Conservation (phyloP, 23 tunicate species). For the Styela plicata region DNA sequence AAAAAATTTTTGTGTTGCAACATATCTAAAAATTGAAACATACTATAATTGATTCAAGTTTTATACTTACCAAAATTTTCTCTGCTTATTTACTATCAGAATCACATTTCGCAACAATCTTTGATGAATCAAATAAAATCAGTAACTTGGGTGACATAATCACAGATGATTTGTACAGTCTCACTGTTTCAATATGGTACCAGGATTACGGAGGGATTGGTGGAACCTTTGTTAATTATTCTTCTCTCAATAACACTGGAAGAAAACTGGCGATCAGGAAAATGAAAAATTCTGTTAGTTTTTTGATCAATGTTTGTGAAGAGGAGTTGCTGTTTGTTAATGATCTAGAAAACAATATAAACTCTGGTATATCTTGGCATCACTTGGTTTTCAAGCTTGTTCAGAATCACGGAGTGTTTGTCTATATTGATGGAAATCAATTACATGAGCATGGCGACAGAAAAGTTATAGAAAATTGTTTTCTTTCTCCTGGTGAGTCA, state of each 20-base stretch:
- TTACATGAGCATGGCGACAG: background rate
- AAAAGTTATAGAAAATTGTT: background rate
- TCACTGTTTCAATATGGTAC: background rate
- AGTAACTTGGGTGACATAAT: no score
- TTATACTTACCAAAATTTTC: no score
- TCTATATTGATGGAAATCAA: background rate
- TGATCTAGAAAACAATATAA: background rate
- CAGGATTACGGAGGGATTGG: background rate
- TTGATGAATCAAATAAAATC: no score
- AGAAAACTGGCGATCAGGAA: background rate
- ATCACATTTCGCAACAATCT: no score
- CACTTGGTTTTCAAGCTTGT: background rate
- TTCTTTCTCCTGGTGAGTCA: background rate
- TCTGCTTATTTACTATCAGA: no score
- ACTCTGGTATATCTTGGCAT: background rate
- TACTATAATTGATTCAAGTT: no score
- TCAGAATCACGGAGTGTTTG: background rate
- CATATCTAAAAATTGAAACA: no score
- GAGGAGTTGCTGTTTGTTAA: background rate
- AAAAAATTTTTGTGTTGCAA: no score
- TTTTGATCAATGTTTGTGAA: background rate
- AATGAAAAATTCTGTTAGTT: background rate
- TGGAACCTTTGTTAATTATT: background rate
- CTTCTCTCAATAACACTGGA: background rate
- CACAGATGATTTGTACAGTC: no score